A percentile compares a stretch with the other conserved stretches of the same genome.
Evolutionary conservation across 2,797 vertebrate species (phyloP).

Genomic region (Triplophysa yarkandensis): DNA sequence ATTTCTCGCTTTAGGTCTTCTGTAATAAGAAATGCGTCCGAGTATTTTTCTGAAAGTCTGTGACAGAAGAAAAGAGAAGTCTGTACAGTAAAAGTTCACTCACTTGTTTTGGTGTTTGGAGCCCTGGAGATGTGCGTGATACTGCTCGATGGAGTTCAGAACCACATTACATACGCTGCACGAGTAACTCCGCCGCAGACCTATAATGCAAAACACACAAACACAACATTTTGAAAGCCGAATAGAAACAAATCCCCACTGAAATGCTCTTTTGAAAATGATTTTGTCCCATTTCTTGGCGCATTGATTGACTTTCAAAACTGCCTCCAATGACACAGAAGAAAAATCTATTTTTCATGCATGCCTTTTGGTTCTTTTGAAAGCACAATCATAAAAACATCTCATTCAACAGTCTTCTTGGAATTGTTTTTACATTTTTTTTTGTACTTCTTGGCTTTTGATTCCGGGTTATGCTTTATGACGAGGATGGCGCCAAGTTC

Average conservation of each 20-base stretch:
- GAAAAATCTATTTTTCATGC: slow-evolving; percentile 42
- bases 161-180: slow-evolving; percentile 83
- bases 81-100: slow-evolving; percentile 41
- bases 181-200: slow-evolving; percentile 81
- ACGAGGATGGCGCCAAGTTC: slow-evolving; percentile 39
- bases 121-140: slow-evolving; percentile 85
- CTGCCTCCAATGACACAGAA: slow-evolving; percentile 10
- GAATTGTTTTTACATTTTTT: slow-evolving; percentile 34
- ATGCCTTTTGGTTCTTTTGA: slow-evolving; percentile 13
- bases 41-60: background rate
- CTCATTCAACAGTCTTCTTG: slow-evolving; percentile 14
- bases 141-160: slow-evolving; percentile 87
- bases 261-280: slow-evolving; percentile 54
- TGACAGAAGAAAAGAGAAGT: background rate
- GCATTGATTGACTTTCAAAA: slow-evolving; percentile 37
- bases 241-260: slow-evolving; percentile 59
- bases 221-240: slow-evolving; percentile 58
- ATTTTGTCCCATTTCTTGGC: slow-evolving; percentile 22
- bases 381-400: slow-evolving; percentile 3
- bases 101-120: slow-evolving; percentile 88
- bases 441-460: slow-evolving; percentile 49
- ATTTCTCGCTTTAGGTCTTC: background rate
- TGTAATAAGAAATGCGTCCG: too few species aligned
- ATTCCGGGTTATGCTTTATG: slow-evolving; percentile 56
- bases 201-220: slow-evolving; percentile 63